Conservation (phyloP, 1,140 invertebrate genomes). For the Teleopsis dalmanni region DNA sequence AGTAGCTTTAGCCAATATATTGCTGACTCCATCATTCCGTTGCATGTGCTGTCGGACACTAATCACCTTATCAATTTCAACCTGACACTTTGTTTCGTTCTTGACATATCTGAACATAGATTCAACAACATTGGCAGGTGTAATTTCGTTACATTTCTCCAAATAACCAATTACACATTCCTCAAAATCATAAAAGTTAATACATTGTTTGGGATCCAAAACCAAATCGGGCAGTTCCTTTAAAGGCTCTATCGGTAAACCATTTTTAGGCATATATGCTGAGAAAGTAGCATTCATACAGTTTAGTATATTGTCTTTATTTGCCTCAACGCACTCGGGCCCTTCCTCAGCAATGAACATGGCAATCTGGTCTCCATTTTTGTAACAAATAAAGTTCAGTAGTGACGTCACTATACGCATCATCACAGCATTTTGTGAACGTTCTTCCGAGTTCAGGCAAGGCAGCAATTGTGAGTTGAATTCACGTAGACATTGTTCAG, state of each 20-base stretch:
- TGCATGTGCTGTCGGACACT: not conserved
- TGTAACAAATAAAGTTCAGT: slow-evolving; percentile 60
- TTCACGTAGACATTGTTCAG: slow-evolving; percentile 55
- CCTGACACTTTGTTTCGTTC: slow-evolving; percentile 59
- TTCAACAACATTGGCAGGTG: slow-evolving; percentile 69
- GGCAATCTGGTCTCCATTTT: slow-evolving; percentile 69
- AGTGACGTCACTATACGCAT: slow-evolving; percentile 59
- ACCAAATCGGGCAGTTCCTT: slow-evolving; percentile 25
- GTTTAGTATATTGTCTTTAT: slow-evolving; percentile 49
- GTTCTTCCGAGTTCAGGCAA: slow-evolving; percentile 57
- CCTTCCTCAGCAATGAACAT: slow-evolving; percentile 67
- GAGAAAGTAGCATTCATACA: slow-evolving; percentile 55
- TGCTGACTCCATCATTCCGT: not conserved
- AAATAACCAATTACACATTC: slow-evolving; percentile 56
- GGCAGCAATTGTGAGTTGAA: slow-evolving; percentile 52
- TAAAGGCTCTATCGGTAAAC: slow-evolving; percentile 16
- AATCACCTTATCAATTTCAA: not conserved
- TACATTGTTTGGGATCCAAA: slow-evolving; percentile 26
- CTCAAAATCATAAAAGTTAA: slow-evolving; percentile 54
- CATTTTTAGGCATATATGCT: slow-evolving; percentile 2
- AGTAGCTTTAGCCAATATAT: no score
- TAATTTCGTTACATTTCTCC: slow-evolving; percentile 61
- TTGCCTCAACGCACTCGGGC: slow-evolving; percentile 56
- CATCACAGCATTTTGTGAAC: slow-evolving; percentile 43
- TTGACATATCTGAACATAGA: slow-evolving; percentile 65